phyloP scores from a whole-genome alignment of 2,797 vertebrate species.

The Poeciliopsis presidionis region DNA sequence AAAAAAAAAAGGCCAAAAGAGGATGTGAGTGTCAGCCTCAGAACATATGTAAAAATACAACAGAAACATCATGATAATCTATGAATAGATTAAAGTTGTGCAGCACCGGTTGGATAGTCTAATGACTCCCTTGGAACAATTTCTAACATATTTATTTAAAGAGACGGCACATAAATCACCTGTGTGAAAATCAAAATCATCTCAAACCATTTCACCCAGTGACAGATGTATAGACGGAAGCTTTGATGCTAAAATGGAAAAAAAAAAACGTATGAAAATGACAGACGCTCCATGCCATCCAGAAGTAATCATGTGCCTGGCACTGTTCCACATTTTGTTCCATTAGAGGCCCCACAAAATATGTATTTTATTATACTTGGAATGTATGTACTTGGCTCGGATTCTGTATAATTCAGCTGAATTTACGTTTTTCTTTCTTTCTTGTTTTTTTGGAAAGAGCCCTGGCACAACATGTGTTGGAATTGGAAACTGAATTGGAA shows the following conservation, averaged over 20 bases:
- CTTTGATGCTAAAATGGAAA: conserved; percentile 17
- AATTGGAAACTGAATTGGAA: background rate
- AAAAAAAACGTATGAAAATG: background rate
- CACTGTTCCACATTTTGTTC: background rate
- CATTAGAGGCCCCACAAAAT: background rate
- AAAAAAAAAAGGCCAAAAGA: conserved; percentile 22
- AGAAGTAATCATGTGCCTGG: background rate
- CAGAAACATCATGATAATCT: conserved; percentile 35
- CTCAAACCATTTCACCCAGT: conserved; percentile 13
- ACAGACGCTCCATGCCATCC: background rate
- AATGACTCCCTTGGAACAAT: conserved; percentile 18
- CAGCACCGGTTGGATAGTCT: conserved; percentile 11
- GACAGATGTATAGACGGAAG: conserved; percentile 22
- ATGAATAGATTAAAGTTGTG: conserved; percentile 41
- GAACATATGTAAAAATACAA: conserved; percentile 46
- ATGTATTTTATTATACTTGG: background rate
- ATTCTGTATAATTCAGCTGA: background rate
- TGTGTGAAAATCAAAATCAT: conserved; percentile 17
- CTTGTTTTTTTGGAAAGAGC: background rate
- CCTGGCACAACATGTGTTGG: background rate
- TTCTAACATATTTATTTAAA: conserved; percentile 31
- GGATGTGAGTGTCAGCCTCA: conserved; percentile 47
- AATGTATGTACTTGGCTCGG: background rate
- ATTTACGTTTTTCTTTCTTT: background rate
- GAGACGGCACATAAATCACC: background rate